Conservation (phyloP, 2,113 vertebrate species). For the Hyla sarda region DNA sequence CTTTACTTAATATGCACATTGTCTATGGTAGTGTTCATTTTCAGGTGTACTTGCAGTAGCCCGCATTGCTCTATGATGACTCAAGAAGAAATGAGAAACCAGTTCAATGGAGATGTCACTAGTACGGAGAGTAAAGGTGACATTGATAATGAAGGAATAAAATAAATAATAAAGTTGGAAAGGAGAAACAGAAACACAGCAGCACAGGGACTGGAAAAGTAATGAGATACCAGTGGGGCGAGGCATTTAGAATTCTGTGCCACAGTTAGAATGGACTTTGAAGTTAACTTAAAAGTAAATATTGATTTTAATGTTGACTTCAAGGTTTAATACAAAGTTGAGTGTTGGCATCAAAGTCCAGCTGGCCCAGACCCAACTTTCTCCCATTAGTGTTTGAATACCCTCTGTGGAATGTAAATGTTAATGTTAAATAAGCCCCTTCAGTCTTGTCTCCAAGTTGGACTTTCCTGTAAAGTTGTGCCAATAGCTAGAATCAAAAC, state of each 20-base stretch:
- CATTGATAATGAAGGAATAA: slow-evolving; percentile 21
- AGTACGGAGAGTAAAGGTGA: background rate
- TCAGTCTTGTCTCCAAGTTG: background rate
- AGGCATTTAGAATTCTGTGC: slow-evolving; percentile 46
- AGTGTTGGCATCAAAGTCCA: slow-evolving; percentile 51
- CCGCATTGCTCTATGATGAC: background rate
- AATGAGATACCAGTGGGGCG: slow-evolving; percentile 24
- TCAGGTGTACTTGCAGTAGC: background rate
- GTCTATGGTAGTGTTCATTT: background rate
- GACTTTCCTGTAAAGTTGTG: slow-evolving; percentile 29
- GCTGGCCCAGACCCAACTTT: slow-evolving; percentile 27
- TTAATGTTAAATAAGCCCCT: slow-evolving; percentile 38
- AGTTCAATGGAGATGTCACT: slow-evolving; percentile 1
- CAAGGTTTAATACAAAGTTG: slow-evolving; percentile 50
- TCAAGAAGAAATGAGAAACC: slow-evolving; percentile 6
- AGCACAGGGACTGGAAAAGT: background rate
- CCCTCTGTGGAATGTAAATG: slow-evolving; percentile 43
- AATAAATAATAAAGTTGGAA: slow-evolving; percentile 7
- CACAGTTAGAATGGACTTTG: slow-evolving; percentile 42
- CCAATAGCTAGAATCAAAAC: background rate
- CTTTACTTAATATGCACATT: background rate
- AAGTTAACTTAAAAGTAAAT: slow-evolving; percentile 51
- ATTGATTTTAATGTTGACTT: slow-evolving; percentile 55
- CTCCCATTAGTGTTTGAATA: slow-evolving; percentile 31
- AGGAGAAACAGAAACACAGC: background rate